Conservation (phyloP, 2,888 invertebrate species). For the Eupithecia inturbata region DNA sequence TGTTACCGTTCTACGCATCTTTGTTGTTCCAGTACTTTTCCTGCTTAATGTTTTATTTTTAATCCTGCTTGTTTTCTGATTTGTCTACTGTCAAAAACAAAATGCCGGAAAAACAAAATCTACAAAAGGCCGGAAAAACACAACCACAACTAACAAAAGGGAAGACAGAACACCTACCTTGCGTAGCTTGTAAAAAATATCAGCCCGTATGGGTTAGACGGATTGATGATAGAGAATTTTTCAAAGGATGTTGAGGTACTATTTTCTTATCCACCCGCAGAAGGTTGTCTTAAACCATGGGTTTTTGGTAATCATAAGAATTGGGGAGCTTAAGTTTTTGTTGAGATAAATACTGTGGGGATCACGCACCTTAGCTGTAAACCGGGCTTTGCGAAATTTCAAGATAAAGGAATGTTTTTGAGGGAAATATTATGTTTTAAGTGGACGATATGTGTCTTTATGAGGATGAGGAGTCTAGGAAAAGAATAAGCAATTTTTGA, state of each 20-base stretch:
- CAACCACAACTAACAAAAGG: constrained; percentile 20
- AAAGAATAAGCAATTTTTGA: background rate
- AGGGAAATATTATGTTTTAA: background rate
- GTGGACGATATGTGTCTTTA: background rate
- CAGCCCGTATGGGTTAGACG: constrained; percentile 55
- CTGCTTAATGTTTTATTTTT: background rate
- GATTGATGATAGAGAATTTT: constrained; percentile 64
- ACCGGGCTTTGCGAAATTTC: background rate
- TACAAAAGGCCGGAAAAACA: constrained; percentile 4
- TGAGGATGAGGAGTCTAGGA: background rate
- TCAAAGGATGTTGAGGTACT: constrained; percentile 53
- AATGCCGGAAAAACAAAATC: background rate
- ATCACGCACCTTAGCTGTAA: background rate
- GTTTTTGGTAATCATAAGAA: constrained; percentile 32
- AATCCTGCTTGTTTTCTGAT: background rate
- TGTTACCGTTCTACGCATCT: too few relatives aligned
- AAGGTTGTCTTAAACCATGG: constrained; percentile 38
- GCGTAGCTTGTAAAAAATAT: constrained; percentile 62
- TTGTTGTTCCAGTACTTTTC: background rate
- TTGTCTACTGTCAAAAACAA: background rate
- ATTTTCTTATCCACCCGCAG: constrained; percentile 55
- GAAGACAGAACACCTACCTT: constrained; percentile 59
- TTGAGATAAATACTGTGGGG: constrained; percentile 10
- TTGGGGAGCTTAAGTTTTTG: constrained; percentile 24
- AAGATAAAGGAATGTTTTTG: background rate